These are phyloP conservation scores for Papilio helenus DNA, from an alignment of 1,140 invertebrate genomes.

Conservation along the genomic window DNA sequence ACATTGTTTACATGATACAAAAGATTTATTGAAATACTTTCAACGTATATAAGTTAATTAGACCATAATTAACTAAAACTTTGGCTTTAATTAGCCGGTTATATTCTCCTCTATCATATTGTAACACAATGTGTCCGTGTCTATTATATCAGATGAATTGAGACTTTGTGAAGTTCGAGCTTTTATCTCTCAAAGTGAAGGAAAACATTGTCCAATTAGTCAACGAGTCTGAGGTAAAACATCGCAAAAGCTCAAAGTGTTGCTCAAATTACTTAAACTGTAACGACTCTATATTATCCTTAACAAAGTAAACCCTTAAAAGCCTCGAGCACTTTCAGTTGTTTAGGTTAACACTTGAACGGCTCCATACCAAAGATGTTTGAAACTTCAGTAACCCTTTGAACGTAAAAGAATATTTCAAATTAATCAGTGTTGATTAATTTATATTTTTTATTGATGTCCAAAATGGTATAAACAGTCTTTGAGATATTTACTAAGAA, in stretches of 20 bases:
- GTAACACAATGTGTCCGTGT: neutral
- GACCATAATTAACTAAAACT: neutral
- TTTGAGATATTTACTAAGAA: too few species aligned
- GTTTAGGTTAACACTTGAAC: neutral
- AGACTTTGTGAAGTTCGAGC: neutral
- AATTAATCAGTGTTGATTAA: neutral
- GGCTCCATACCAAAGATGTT: neutral
- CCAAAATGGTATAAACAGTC: neutral
- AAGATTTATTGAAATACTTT: too few species aligned
- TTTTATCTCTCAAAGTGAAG: neutral
- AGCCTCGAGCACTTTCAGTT: slow-evolving; percentile 13
- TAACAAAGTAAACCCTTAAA: slow-evolving; percentile 15
- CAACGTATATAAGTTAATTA: too few species aligned
- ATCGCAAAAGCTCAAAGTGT: slow-evolving; percentile 14
- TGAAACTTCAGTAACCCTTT: neutral
- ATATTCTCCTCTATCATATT: neutral
- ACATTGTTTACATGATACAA: too few species aligned
- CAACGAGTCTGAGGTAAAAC: slow-evolving; percentile 10
- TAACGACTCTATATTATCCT: slow-evolving; percentile 6
- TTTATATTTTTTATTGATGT: neutral
- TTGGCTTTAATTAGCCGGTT: neutral
- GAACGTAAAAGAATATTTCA: neutral
- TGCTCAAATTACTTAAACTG: slow-evolving; percentile 19
- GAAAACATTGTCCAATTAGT: slow-evolving; percentile 9
- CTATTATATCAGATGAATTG: neutral